phyloP scores from a whole-genome alignment of 2,888 invertebrate genomes.

The Dichetophora obliterata region DNA sequence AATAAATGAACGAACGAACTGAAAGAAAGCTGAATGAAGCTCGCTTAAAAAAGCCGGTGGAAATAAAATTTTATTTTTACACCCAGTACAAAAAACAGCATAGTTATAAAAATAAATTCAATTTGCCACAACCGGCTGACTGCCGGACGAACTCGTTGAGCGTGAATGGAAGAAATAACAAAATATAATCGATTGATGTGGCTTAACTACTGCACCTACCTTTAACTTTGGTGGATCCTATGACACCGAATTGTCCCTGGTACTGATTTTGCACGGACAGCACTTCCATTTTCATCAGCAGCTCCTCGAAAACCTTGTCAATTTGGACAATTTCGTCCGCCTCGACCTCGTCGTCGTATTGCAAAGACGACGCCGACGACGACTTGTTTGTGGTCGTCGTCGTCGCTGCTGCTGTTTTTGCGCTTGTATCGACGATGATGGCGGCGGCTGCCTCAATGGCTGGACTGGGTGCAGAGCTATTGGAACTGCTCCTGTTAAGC shows the following conservation, averaged over 20 bases:
- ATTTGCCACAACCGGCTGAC: background rate
- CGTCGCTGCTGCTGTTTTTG: constrained; percentile 1
- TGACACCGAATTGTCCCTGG: constrained; percentile 79
- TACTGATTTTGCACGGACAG: constrained; percentile 82
- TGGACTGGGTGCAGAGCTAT: constrained; percentile 33
- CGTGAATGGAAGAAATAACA: too few relatives aligned
- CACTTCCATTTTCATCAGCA: constrained; percentile 80
- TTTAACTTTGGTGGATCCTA: constrained; percentile 75
- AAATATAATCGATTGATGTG: too few relatives aligned
- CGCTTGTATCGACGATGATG: constrained; percentile 17
- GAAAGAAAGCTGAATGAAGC: background rate
- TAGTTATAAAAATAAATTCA: background rate
- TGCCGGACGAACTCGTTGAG: too few relatives aligned
- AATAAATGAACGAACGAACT: background rate
- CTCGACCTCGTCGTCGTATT: constrained; percentile 28
- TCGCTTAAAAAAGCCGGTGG: background rate
- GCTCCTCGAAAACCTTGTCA: constrained; percentile 63
- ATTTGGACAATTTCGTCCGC: constrained; percentile 57
- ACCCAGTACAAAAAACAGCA: background rate
- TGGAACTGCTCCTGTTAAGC: constrained; percentile 24
- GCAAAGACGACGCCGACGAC: constrained; percentile 5
- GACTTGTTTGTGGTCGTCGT: constrained; percentile 14
- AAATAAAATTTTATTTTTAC: background rate
- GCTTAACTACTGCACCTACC: constrained; percentile 72
- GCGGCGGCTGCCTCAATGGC: constrained; percentile 31